A percentile compares a stretch with the other conserved stretches of the same genome.
Conservation (phyloP, 2,888 invertebrate genomes). For the Opisthograptis luteolata region DNA sequence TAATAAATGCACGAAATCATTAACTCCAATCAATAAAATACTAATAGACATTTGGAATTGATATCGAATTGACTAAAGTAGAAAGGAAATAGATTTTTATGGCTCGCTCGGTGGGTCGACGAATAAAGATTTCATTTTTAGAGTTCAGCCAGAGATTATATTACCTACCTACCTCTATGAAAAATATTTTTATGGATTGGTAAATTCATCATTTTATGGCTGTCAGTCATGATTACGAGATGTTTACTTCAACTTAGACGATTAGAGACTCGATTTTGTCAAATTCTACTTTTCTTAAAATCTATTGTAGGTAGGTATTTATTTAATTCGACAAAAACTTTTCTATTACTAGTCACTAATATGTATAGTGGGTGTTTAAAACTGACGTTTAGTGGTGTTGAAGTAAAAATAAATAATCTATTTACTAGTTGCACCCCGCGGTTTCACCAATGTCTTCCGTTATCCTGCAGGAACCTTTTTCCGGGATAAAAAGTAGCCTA, state of each 20-base stretch:
- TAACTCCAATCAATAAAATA: conserved; percentile 67
- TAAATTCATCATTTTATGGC: conserved; percentile 21
- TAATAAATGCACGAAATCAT: conserved; percentile 65
- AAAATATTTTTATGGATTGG: conserved; percentile 19
- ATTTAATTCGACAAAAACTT: too few species aligned
- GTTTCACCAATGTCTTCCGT: too few species aligned
- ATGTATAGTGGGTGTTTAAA: too few species aligned
- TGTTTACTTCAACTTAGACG: conserved; percentile 9
- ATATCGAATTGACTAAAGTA: conserved; percentile 56
- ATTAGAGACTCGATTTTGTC: background rate
- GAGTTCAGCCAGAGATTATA: conserved; percentile 23
- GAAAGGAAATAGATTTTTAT: conserved; percentile 60
- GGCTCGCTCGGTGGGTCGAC: conserved; percentile 41
- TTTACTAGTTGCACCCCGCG: too few species aligned
- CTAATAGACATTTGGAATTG: conserved; percentile 52
- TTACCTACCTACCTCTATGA: too few species aligned
- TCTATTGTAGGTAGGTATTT: too few species aligned
- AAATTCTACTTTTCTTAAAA: too few species aligned
- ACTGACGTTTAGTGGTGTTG: too few species aligned
- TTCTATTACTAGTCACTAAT: too few species aligned
- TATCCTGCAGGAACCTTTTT: too few species aligned
- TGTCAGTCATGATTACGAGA: conserved; percentile 10
- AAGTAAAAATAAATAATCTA: too few species aligned
- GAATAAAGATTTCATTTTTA: conserved; percentile 47
- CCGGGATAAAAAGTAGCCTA: too few species aligned